Conservation (phyloP, 1,140 invertebrate species). For the Drosophila rufa region DNA sequence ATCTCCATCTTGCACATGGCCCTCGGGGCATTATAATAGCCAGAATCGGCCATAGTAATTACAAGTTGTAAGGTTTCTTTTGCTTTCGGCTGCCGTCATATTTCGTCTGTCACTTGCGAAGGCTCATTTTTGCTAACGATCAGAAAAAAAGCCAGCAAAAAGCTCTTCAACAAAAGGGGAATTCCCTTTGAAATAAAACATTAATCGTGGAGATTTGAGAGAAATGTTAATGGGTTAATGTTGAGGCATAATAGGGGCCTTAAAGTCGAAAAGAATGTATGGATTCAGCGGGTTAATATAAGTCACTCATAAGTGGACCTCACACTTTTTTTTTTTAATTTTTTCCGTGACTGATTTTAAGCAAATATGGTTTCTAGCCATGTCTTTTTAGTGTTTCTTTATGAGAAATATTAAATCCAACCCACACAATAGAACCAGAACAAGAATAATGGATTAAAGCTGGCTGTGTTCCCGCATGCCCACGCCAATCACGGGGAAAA, state of each 20-base stretch:
- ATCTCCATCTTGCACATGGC: conserved; percentile 30
- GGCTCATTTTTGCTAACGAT: conserved; percentile 25
- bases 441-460: conserved; percentile 33
- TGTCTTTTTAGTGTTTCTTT: not conserved
- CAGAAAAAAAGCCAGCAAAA: not conserved
- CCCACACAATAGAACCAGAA: not conserved
- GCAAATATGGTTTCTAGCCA: no score
- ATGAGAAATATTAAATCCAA: not conserved
- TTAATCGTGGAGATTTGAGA: not conserved
- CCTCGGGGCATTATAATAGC: not conserved
- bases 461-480: conserved; percentile 3
- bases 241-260: no score
- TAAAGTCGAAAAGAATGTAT: no score
- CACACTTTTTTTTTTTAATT: no score
- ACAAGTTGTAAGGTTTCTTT: conserved; percentile 15
- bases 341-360: no score
- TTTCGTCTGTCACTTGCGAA: conserved; percentile 36
- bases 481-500: conserved; percentile 22
- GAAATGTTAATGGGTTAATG: not conserved
- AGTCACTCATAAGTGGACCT: no score
- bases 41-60: conserved; percentile 15
- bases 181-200: not conserved
- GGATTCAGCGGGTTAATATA: no score
- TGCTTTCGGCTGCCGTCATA: conserved; percentile 8
- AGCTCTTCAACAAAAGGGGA: not conserved